A percentile compares a stretch with the other conserved stretches of the same genome.
Conservation (phyloP, 1,140 invertebrate genomes). For the Pinna nobilis region DNA sequence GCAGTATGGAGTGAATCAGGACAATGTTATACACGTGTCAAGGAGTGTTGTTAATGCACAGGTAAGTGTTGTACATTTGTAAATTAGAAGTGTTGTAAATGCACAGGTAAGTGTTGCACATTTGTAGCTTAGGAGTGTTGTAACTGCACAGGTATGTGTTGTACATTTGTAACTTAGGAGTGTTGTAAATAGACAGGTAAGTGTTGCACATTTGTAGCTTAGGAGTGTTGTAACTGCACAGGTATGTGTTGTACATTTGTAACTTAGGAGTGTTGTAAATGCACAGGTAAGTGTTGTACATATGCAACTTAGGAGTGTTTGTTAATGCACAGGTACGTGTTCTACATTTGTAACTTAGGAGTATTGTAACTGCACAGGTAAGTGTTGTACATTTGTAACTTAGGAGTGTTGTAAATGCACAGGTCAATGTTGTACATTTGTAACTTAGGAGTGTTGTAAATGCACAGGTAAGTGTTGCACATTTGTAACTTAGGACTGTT, state of each 20-base stretch:
- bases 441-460: too few relatives aligned
- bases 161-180: neutral
- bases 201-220: neutral
- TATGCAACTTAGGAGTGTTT: neutral
- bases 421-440: too few relatives aligned
- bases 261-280: neutral
- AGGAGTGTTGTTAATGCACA: conserved; percentile 47
- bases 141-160: neutral
- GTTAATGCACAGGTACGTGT: neutral
- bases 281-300: neutral
- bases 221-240: neutral
- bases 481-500: too few relatives aligned
- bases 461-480: too few relatives aligned
- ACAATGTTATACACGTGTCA: conserved; percentile 49
- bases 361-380: too few relatives aligned
- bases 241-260: neutral
- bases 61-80: conserved; percentile 41
- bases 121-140: neutral
- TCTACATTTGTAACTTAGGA: too few relatives aligned
- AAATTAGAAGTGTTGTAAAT: conserved; percentile 43
- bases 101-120: conserved; percentile 22
- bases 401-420: too few relatives aligned
- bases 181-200: neutral
- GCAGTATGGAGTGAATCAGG: conserved; percentile 62
- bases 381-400: too few relatives aligned